Evolutionary conservation across 2,797 vertebrate genomes (phyloP), one percentile per base, ranked within the genome.

Genomic region (Uromys caudimaculatus): DNA sequence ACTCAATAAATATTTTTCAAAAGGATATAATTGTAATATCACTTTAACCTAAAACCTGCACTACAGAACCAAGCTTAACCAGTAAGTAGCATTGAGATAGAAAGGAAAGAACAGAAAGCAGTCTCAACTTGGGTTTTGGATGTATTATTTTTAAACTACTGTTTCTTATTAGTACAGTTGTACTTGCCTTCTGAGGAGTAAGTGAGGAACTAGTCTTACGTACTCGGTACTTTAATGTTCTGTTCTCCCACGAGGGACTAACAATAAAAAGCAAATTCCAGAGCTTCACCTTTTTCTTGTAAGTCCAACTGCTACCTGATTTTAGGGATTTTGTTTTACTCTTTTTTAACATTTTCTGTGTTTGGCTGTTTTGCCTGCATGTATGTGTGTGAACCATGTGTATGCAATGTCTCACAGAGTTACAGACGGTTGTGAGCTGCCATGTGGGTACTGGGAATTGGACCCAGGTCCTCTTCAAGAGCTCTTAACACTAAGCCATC

Each of bases 1-100:
- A 97, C 84, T 96, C 93, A 98, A 98, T 97, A 97, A 98, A 96
- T 98, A 97, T 97, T 98, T 98, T 98, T 98, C 97, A 97, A 97
- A 98, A 92, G 92, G 88, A 92, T 81, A 41, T 90, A 84, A 93
- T 93, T 96, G 96, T 97, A 97, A 27, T 91, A 92, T 85, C 76
- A 93, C 73, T 94, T 86, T 41, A 90, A 44, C 38, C 52, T 95
- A 88, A 96, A 95, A 75, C 24, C 27, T 94, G 56, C n/a, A 54
- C 60, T 90, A 47, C 11, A 90, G 81, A 96, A 81, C 60, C 78
- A 84, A 52, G 78, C 89, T 83, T 76, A 93, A 73, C 64, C 23
- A 3, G 44, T 44, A 44, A 60, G 67, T 91, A 78, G 52, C 47
- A 83, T 76, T 85, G 50, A 90, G 58, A 6, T 78, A 27, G 19